Evolutionary conservation across 1,140 invertebrate genomes (phyloP), one percentile per base, ranked within the genome.

Genomic region (Anthonomus grandis): DNA sequence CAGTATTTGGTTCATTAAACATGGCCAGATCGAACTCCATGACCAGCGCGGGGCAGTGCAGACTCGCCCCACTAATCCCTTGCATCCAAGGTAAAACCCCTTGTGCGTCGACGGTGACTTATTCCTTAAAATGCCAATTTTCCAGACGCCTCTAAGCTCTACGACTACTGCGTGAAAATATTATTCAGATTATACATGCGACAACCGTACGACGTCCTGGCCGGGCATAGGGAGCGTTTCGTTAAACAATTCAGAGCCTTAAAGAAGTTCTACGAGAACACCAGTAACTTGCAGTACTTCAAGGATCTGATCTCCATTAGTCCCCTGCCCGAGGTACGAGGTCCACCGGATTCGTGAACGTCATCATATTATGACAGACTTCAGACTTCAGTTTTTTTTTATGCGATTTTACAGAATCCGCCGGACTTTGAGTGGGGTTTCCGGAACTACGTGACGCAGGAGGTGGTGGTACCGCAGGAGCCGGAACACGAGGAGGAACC

Each of bases 351-450:
- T 34, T 34, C 1, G 31, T 8, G 10, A 50, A 21, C 48, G 10
- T n/a, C n/a, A n/a, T n/a, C n/a, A n/a, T n/a, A n/a, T n/a, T n/a
- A n/a, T n/a, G n/a, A n/a, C n/a, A n/a, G n/a, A n/a, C n/a, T n/a
- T n/a, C n/a, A n/a, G n/a, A n/a, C n/a, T n/a, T n/a, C n/a, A n/a
- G n/a, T n/a, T n/a, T n/a, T n/a, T n/a, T n/a, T n/a, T n/a, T n/a
- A n/a, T n/a, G n/a, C n/a, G n/a, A n/a, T 51, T 31, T 52, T 59
- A 10, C 47, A 91, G 79, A 87, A 90, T 66, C 93, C 95, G 60
- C 96, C 96, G 4, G 98, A 99, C 73, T 98, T 99, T 76, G 78
- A n/a, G 75, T 85, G 93, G 25, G 95, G 98, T 70, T 84, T 99
- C 66, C 84, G 87, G 46, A 89, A 87, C 27, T 98, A 99, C 70